These are phyloP conservation scores for Nettapus auritus DNA, from an alignment of 2,113 vertebrate genomes.

Conservation along the genomic window DNA sequence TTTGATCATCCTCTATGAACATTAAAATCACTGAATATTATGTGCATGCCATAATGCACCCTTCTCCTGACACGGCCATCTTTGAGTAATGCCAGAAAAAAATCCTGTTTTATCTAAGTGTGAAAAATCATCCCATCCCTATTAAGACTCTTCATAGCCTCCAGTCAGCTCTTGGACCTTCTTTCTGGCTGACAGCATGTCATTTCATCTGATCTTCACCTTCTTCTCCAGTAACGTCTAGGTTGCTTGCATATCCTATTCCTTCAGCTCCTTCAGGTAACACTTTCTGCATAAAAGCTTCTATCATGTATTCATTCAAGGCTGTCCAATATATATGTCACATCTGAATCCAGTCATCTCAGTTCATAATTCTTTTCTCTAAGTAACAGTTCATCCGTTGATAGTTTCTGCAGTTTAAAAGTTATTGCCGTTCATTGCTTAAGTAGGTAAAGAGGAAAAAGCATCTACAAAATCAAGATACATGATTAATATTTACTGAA, in stretches of 20 bases:
- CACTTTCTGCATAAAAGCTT: background rate
- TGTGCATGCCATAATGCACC: background rate
- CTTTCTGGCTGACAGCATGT: background rate
- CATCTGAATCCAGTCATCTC: background rate
- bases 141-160: background rate
- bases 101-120: background rate
- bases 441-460: background rate
- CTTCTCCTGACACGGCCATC: background rate
- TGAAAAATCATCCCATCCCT: background rate
- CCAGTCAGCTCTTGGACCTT: background rate
- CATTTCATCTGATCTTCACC: background rate
- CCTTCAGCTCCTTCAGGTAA: background rate
- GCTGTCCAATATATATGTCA: background rate
- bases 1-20: background rate
- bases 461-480: background rate
- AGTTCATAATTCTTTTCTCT: background rate
- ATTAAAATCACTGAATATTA: background rate
- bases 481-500: background rate
- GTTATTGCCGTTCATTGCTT: background rate
- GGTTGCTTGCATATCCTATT: background rate
- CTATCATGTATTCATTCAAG: background rate
- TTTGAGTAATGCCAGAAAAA: background rate
- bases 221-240: background rate
- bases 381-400: background rate
- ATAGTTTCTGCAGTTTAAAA: background rate